Percentiles rank a stretch among this genome's conserved stretches.
Conservation (phyloP, 1,140 invertebrate genomes). For the Solenopsis fugax region DNA sequence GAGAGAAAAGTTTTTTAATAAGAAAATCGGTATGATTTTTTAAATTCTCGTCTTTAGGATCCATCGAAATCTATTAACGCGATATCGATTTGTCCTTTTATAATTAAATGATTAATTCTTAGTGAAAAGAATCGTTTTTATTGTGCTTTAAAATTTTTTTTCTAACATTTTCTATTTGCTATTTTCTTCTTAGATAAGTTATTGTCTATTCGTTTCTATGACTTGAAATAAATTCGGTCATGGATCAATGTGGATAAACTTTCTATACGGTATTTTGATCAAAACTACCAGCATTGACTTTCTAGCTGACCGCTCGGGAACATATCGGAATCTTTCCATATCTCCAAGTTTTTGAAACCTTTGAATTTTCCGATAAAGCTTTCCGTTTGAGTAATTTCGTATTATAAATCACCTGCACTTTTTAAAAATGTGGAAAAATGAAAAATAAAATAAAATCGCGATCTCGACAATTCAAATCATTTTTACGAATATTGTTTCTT, state of each 20-base stretch:
- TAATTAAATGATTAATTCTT: background rate
- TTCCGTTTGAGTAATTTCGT: slow-evolving; percentile 26
- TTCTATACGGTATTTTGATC: background rate
- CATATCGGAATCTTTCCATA: slow-evolving; percentile 19
- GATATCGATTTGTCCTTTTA: background rate
- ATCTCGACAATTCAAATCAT: background rate
- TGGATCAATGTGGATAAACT: background rate
- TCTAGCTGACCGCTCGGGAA: slow-evolving; percentile 5
- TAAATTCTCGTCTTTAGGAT: background rate
- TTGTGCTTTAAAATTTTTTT: background rate
- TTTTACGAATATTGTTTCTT: slow-evolving; percentile 22
- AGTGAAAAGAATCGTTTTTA: background rate
- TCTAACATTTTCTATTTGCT: background rate
- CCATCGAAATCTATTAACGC: background rate
- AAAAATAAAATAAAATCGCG: slow-evolving; percentile 4
- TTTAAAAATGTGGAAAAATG: background rate
- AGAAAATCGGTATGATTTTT: background rate
- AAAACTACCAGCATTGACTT: slow-evolving; percentile 8
- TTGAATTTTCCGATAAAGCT: slow-evolving; percentile 18
- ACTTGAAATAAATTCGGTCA: background rate
- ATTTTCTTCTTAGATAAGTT: background rate
- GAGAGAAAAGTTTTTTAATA: background rate
- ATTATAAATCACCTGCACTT: background rate
- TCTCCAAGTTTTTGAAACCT: slow-evolving; percentile 21
- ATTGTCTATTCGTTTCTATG: background rate